Base-by-base conservation (phyloP, 2,888 invertebrate species). In the Conistra vaccinii region DNA sequence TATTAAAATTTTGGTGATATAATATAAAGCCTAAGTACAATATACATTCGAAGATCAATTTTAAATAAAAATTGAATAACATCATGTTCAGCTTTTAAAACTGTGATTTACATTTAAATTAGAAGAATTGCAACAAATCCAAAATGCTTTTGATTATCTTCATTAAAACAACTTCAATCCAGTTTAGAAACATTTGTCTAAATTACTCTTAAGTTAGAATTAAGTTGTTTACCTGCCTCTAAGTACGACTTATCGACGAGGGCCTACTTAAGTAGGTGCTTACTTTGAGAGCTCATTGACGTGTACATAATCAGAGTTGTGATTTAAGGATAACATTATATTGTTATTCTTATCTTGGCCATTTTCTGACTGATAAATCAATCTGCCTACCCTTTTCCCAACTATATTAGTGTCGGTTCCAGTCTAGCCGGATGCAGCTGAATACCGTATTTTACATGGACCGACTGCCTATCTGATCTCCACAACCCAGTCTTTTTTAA, bases 171-270 rank as follows among this genome's bases (percentile, higher is more conserved):
- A 32, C 32, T 74, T 60, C 14, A 32, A n/a, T 39, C n/a, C n/a
- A 74, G 32, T 66, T 81, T 26, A 45, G 10, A 73, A 53, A 57
- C 48, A 58, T 51, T 69, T 69, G 17, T 42, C 58, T 66, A 42
- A 74, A 69, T 65, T 35, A 58, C 5, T 71, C 23, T 20, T 55
- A 72, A 84, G 72, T 73, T 72, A 55, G 35, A 53, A 68, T 69
- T 60, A 84, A 84, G 69, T 80, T 69, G 72, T 82, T 77, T 67
- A 67, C 57, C 68, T 77, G 60, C 26, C 51, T 57, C 53, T 55
- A 32, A 70, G 63, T 20, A 65, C 29, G 29, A 61, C 69, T 62
- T 65, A 81, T 66, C 65, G 66, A 75, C 75, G 51, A 73, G 53
- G 48, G 61, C 61, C 29, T 61, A 55, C 60, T 80, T 61, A 78